Percentiles rank a stretch among this genome's conserved stretches.
phyloP scores from a whole-genome alignment of 92 coral and sea anemone genomes.

The Porites cylindrica region DNA sequence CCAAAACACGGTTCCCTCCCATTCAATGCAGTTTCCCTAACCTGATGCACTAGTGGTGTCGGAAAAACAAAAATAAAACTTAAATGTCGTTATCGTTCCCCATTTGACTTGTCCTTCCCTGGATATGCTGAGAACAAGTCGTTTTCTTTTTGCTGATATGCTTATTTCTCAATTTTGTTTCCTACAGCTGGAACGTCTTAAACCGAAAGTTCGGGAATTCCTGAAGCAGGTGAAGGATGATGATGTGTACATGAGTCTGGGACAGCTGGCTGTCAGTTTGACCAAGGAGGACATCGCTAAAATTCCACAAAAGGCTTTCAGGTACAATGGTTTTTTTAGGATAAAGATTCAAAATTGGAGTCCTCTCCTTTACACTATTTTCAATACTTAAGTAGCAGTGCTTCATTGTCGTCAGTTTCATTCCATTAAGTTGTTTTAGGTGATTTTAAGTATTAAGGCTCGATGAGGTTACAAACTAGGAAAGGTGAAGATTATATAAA shows the following conservation, averaged over 20 bases:
- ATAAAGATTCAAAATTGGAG: background rate
- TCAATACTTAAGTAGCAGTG: too few relatives aligned
- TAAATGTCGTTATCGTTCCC: too few relatives aligned
- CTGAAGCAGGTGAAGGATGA: constrained; percentile 68
- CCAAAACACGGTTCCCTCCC: too few relatives aligned
- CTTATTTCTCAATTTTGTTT: background rate
- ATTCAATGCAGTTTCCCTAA: too few relatives aligned
- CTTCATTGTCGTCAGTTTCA: too few relatives aligned
- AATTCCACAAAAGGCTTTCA: constrained; percentile 84
- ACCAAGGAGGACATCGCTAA: constrained; percentile 82
- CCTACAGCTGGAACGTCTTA: constrained; percentile 75
- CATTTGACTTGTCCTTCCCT: too few relatives aligned
- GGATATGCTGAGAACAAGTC: background rate
- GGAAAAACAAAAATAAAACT: too few relatives aligned
- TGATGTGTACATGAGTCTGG: constrained; percentile 89
- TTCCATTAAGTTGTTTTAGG: too few relatives aligned
- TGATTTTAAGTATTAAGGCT: too few relatives aligned
- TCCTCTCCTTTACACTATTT: background rate
- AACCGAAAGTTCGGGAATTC: constrained; percentile 88
- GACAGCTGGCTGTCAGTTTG: constrained; percentile 79
- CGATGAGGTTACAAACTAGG: too few relatives aligned
- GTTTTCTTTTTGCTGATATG: background rate
- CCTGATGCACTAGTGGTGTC: too few relatives aligned
- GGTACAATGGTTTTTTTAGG: constrained; percentile 37
- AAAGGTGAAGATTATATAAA: too few relatives aligned